Conservation (phyloP, 2,888 invertebrate genomes). For the Trachelus tabidus region DNA sequence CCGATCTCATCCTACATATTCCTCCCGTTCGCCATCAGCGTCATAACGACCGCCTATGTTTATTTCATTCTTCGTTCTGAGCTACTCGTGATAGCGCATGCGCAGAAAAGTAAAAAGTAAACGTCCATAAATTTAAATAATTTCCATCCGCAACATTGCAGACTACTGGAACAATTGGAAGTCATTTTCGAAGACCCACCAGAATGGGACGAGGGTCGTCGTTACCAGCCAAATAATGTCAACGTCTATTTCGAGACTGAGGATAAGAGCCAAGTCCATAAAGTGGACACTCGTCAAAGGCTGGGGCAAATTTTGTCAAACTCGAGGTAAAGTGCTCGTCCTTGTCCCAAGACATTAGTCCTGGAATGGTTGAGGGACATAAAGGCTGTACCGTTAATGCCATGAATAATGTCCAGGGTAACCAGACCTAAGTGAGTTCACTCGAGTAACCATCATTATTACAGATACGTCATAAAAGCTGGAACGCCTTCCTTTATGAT, state of each 20-base stretch:
- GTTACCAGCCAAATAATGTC: conserved; percentile 73
- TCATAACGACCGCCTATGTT: neutral
- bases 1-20: neutral
- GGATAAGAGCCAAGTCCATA: conserved; percentile 71
- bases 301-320: conserved; percentile 71
- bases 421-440: neutral
- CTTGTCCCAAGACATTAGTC: neutral
- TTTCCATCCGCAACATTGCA: conserved; percentile 47
- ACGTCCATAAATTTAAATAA: neutral
- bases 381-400: neutral
- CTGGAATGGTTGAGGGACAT: neutral
- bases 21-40: neutral
- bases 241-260: conserved; percentile 81
- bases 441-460: neutral
- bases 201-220: conserved; percentile 77
- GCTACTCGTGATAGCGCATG: neutral
- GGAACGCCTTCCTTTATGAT: conserved; percentile 77
- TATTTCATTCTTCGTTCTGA: neutral
- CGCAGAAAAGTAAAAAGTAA: neutral
- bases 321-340: neutral
- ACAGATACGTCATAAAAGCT: conserved; percentile 71
- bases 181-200: conserved; percentile 77
- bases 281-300: conserved; percentile 70
- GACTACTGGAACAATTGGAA: conserved; percentile 72
- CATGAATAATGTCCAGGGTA: conserved; percentile 6